phyloP scores from a whole-genome alignment of 2,113 vertebrate species.

The Gymnorhina tibicen region DNA sequence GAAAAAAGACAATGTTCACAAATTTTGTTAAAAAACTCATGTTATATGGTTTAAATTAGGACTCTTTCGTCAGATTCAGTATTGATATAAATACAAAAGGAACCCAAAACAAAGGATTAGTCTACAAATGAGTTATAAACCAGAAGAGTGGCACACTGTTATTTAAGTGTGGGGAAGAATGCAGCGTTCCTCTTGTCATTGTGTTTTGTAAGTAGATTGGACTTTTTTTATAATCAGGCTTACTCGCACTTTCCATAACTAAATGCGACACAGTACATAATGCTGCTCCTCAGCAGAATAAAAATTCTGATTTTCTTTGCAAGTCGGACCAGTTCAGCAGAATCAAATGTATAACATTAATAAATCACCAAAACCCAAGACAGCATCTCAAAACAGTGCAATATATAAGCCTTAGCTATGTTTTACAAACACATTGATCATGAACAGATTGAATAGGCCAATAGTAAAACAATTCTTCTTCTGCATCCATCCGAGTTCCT shows the following conservation, averaged over 20 bases:
- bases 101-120: not conserved
- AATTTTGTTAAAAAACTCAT: not conserved
- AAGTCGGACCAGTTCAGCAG: not conserved
- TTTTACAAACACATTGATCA: constrained; percentile 43
- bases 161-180: not conserved
- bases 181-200: not conserved
- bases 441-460: not conserved
- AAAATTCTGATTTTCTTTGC: not conserved
- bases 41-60: not conserved
- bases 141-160: not conserved
- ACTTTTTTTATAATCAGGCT: not conserved
- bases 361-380: constrained; percentile 26
- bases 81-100: not conserved
- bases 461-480: not conserved
- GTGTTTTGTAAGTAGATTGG: not conserved
- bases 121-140: not conserved
- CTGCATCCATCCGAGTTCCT: not conserved
- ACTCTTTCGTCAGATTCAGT: not conserved
- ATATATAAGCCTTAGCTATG: not conserved
- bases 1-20: not conserved
- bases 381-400: constrained; percentile 7
- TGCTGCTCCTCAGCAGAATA: not conserved
- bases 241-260: not conserved
- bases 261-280: not conserved
- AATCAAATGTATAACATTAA: constrained; percentile 10